Conservation (phyloP, 92 coral and sea anemone genomes). For the Porites divaricata region DNA sequence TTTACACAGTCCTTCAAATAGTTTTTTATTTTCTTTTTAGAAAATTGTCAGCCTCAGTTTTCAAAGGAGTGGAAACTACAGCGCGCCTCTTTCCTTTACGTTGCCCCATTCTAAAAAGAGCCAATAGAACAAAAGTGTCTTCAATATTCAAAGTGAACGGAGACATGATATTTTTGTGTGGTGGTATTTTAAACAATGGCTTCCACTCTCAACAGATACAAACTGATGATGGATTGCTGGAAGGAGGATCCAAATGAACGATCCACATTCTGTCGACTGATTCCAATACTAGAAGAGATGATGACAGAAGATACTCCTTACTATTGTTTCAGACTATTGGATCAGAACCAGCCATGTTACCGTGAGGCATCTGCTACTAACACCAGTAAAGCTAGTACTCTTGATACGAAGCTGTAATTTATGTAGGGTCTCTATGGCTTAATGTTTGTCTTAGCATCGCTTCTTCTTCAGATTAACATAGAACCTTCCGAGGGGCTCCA, state of each 20-base stretch:
- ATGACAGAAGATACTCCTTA: constrained; percentile 26
- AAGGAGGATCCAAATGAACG: constrained; percentile 22
- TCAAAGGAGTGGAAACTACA: no score
- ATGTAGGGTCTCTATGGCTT: background rate
- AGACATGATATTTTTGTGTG: background rate
- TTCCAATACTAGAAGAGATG: constrained; percentile 1
- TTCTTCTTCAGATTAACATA: background rate
- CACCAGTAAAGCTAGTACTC: background rate
- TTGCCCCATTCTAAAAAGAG: no score
- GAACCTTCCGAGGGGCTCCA: no score
- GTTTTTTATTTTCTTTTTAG: no score
- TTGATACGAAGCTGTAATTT: background rate
- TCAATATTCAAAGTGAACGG: no score
- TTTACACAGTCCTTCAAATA: no score
- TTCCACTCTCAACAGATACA: constrained; percentile 3
- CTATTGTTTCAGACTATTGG: constrained; percentile 1
- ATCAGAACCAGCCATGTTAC: constrained; percentile 13
- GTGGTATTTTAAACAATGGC: background rate
- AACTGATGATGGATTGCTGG: constrained; percentile 29
- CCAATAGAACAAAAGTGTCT: no score
- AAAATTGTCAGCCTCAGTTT: no score
- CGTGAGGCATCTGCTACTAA: background rate
- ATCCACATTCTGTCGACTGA: constrained; percentile 10
- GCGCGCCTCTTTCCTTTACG: no score
- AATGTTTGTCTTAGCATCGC: background rate